phyloP scores from a whole-genome alignment of 1,140 invertebrate genomes.

The Scaptomyza pallida region DNA sequence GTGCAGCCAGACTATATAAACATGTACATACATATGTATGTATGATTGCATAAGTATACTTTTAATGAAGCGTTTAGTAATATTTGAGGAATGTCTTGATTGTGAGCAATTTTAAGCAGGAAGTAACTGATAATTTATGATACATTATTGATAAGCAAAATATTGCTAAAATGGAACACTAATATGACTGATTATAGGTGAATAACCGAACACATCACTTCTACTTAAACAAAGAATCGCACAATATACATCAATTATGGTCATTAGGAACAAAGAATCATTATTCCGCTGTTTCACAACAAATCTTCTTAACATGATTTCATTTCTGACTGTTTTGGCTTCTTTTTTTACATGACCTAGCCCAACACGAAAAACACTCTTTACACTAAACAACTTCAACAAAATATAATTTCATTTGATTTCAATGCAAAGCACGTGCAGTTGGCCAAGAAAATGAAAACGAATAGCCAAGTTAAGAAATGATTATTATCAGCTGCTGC shows the following conservation, averaged over 20 bases:
- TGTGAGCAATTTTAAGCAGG: slow-evolving; percentile 15
- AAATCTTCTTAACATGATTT: no score
- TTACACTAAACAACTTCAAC: slow-evolving; percentile 27
- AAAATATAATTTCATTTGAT: slow-evolving; percentile 59
- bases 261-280: no score
- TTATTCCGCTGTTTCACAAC: no score
- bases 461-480: slow-evolving; percentile 27
- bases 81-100: not conserved
- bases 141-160: slow-evolving; percentile 5
- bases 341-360: no score
- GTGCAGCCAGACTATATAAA: no score
- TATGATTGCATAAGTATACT: no score
- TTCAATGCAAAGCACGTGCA: slow-evolving; percentile 70
- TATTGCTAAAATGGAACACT: not conserved
- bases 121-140: slow-evolving; percentile 29
- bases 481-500: not conserved
- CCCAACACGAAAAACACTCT: not conserved
- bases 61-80: slow-evolving; percentile 21
- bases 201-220: no score
- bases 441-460: slow-evolving; percentile 42
- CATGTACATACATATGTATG: slow-evolving; percentile 7
- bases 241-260: no score
- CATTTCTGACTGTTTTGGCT: no score
- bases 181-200: no score
- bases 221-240: no score